phyloP scores from a whole-genome alignment of 2,888 invertebrate genomes.

The Agrochola lota region DNA sequence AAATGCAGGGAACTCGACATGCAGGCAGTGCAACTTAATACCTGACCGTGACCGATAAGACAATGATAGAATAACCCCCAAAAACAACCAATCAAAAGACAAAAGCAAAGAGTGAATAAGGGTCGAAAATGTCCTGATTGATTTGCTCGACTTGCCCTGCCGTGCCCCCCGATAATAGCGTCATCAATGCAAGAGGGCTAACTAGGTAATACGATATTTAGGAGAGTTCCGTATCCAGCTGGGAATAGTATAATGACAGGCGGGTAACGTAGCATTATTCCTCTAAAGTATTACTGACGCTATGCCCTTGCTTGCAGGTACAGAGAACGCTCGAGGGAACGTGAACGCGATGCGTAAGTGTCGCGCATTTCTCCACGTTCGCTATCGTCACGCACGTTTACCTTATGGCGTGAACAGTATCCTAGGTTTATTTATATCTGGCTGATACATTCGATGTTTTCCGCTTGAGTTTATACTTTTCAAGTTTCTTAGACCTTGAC shows the following conservation, averaged over 20 bases:
- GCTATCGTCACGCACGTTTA: slow-evolving; percentile 57
- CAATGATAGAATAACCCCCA: neutral
- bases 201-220: slow-evolving; percentile 28
- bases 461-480: slow-evolving; percentile 37
- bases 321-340: slow-evolving; percentile 93
- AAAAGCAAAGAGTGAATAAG: neutral
- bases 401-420: slow-evolving; percentile 44
- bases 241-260: neutral
- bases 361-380: slow-evolving; percentile 62
- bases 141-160: no score
- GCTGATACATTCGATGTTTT: slow-evolving; percentile 40
- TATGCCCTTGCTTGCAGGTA: slow-evolving; percentile 89
- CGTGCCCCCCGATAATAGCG: no score
- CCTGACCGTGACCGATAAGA: neutral
- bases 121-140: no score
- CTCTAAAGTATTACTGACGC: slow-evolving; percentile 62
- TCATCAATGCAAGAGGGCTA: slow-evolving; percentile 26
- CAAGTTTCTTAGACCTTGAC: slow-evolving; percentile 10
- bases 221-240: slow-evolving; percentile 10
- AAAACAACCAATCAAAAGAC: neutral
- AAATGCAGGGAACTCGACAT: neutral
- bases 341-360: slow-evolving; percentile 92
- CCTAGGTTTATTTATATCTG: slow-evolving; percentile 36
- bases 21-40: neutral
- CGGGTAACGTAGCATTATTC: slow-evolving; percentile 24